These are phyloP conservation scores for Uria aalge DNA, from an alignment of 2,113 vertebrate genomes.

Conservation along the genomic window DNA sequence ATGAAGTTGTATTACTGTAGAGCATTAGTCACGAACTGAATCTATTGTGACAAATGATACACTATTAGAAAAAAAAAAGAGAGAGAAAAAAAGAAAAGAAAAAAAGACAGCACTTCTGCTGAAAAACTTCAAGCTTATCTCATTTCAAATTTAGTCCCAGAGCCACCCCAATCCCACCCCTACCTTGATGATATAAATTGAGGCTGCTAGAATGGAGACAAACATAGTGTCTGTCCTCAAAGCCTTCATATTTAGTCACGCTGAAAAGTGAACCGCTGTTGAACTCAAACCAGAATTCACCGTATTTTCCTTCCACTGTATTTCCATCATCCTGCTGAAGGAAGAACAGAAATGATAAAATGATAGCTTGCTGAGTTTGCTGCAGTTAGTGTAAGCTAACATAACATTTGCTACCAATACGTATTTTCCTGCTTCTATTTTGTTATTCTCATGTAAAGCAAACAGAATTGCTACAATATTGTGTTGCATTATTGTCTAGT, in stretches of 20 bases:
- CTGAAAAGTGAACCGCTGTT: conserved; percentile 87
- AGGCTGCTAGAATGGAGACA: conserved; percentile 89
- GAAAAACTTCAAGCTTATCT: neutral
- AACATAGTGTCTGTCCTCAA: conserved; percentile 92
- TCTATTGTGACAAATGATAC: neutral
- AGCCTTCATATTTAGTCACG: conserved; percentile 91
- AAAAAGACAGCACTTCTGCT: neutral
- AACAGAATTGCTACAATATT: neutral
- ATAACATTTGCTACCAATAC: neutral
- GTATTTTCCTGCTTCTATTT: neutral
- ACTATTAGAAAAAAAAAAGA: too few species aligned
- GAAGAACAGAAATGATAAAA: neutral
- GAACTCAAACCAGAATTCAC: conserved; percentile 95
- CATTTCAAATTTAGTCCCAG: neutral
- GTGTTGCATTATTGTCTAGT: neutral
- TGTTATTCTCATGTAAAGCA: neutral
- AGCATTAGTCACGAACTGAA: neutral
- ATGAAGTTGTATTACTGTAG: neutral
- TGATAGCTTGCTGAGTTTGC: neutral
- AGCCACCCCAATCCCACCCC: neutral
- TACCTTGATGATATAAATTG: conserved; percentile 95
- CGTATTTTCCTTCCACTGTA: conserved; percentile 83
- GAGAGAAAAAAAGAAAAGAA: neutral
- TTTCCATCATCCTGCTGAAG: conserved; percentile 81
- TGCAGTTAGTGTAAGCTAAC: neutral